Base-by-base conservation (phyloP, 2,113 vertebrate species). In the Proterorhinus semilunaris region DNA sequence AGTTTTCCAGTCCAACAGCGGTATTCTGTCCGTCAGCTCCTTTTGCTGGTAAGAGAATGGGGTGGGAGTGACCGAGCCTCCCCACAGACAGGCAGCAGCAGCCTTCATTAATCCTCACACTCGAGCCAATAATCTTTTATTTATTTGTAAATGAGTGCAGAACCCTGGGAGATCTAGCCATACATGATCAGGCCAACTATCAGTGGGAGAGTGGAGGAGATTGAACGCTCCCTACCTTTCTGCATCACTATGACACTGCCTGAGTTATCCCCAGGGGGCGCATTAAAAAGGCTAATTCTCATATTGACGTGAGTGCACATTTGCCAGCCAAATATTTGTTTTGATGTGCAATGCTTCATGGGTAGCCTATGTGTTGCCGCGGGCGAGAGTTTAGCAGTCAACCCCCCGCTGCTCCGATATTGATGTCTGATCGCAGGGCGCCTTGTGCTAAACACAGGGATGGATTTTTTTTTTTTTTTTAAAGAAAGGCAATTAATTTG, bases 121-220 rank as follows among this genome's bases (percentile, higher is more conserved):
- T 79, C 69, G 69, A 83, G 61, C 79, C 72, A 55, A 72, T 87
- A 86, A 84, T 90, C 83, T 89, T 89, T 90, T 89, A 87, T 90
- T 91, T 89, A 90, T 90, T 90, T 87, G 76, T 65, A 90, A 88
- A 89, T 85, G 83, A 85, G 27, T 36, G 27, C 74, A 76, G 82
- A 80, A 69, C 66, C 67, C 65, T 72, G 75, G 72, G 80, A 86
- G 84, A 83, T 74, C 82, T 88, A 83, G 81, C 70, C 74, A 74
- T 59, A 47, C 85, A 84, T 89, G 87, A 91, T 90, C 83, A 88
- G 47, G 48, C 72, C 76, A 71, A 66, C 63, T 52, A 75, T 76
- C 75, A 76, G 69, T 1, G 66, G 76, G 67, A 46, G 55, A 52
- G 57, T 68, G 46, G 21, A 51, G 52, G 69, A 76, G 65, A 76